phyloP scores from a whole-genome alignment of 2,888 invertebrate genomes.

The Nymphalis urticae region DNA sequence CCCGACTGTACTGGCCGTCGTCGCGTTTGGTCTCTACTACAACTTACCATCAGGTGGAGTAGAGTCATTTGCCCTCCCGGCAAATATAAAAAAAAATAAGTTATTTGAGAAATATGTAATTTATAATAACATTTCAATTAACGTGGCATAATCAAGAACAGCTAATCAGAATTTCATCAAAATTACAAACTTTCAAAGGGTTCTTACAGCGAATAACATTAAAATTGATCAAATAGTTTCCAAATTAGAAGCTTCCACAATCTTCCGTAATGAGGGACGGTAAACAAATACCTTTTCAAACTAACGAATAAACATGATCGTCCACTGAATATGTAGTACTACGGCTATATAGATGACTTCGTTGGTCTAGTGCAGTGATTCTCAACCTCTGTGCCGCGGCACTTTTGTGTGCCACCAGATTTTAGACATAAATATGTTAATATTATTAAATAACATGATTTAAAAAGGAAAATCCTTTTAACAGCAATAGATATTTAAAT shows the following conservation, averaged over 20 bases:
- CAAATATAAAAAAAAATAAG: too few species aligned
- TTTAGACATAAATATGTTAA: too few species aligned
- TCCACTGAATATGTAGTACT: constrained; percentile 6
- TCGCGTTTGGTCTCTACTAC: too few species aligned
- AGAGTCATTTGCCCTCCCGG: too few species aligned
- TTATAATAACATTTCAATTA: not conserved
- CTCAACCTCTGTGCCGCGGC: too few species aligned
- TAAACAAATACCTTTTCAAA: constrained; percentile 34
- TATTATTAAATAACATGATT: too few species aligned
- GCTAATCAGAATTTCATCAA: constrained; percentile 17
- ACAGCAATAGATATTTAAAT: too few species aligned
- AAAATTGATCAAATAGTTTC: constrained; percentile 35
- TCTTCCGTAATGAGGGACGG: constrained; percentile 31
- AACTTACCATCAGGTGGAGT: too few species aligned
- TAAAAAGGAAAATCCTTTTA: too few species aligned
- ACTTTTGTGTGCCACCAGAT: too few species aligned
- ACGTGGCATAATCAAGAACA: not conserved
- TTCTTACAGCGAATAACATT: constrained; percentile 24
- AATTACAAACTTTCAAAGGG: constrained; percentile 26
- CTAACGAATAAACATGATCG: constrained; percentile 28
- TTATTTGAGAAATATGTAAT: too few species aligned
- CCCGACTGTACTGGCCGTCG: too few species aligned
- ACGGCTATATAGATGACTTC: not conserved
- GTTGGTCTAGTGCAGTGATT: not conserved
- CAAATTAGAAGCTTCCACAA: constrained; percentile 29